Evolutionary conservation across 2,113 vertebrate genomes (phyloP).

Genomic region (Spilogale gracilis): DNA sequence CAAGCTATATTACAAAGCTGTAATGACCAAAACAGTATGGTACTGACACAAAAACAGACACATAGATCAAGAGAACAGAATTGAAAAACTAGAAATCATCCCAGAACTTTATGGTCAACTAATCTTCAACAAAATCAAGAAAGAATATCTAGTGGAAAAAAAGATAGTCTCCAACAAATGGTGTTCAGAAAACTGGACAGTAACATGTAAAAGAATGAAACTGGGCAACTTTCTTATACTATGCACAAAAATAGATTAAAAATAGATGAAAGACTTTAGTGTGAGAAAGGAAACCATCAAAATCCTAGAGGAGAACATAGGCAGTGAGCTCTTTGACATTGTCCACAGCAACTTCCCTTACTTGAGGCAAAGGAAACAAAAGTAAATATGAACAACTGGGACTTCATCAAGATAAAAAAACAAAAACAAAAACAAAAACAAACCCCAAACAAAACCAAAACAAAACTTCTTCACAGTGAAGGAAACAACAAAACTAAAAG

Average conservation of each 20-base stretch:
- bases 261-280: background rate
- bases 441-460: too few relatives aligned
- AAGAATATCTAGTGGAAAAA: background rate
- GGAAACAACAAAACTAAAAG: background rate
- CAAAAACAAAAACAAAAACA: too few relatives aligned
- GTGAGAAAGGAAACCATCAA: background rate
- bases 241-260: background rate
- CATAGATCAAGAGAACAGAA: background rate
- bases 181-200: background rate
- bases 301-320: background rate
- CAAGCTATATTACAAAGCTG: background rate
- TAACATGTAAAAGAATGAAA: background rate
- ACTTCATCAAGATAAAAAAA: background rate
- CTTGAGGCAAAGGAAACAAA: background rate
- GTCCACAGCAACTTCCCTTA: background rate
- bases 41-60: background rate
- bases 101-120: background rate
- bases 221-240: background rate
- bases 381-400: background rate
- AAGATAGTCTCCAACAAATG: background rate
- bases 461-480: background rate
- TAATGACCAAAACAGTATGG: background rate
- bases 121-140: background rate
- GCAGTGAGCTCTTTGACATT: background rate
- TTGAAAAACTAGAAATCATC: background rate